Evolutionary conservation across 2,888 invertebrate genomes (phyloP).

Genomic region (Tanypteryx hageni): DNA sequence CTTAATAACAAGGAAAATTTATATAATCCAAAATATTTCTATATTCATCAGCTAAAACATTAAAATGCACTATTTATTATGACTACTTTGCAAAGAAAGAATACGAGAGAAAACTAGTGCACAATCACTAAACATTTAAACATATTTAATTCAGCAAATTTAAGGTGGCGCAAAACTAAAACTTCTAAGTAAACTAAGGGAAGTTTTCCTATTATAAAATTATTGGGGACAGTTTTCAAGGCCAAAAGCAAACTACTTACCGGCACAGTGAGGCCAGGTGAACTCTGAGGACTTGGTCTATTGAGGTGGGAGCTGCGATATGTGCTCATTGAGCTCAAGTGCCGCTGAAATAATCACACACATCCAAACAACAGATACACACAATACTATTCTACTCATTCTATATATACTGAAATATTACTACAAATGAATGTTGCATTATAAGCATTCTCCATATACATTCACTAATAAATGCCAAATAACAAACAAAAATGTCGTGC

Average conservation of each 20-base stretch:
- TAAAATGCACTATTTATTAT: too few relatives aligned
- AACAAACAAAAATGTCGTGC: constrained; percentile 39
- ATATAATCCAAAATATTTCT: too few relatives aligned
- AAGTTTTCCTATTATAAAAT: not conserved
- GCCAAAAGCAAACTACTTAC: constrained; percentile 70
- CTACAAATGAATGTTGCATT: not conserved
- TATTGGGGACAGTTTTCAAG: not conserved
- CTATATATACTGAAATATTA: not conserved
- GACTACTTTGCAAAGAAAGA: not conserved
- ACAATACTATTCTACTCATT: constrained; percentile 58
- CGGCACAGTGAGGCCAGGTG: constrained; percentile 76
- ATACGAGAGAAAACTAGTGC: not conserved
- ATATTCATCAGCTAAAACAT: too few relatives aligned
- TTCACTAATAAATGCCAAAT: not conserved
- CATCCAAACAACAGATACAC: constrained; percentile 62
- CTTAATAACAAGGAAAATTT: too few relatives aligned
- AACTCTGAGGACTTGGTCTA: constrained; percentile 77
- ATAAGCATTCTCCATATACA: constrained; percentile 12
- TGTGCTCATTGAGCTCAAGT: constrained; percentile 74
- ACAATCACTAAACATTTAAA: too few relatives aligned
- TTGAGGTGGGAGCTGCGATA: constrained; percentile 76
- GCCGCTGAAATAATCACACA: constrained; percentile 68
- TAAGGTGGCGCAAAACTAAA: too few relatives aligned
- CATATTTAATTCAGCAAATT: too few relatives aligned
- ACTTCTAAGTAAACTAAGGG: not conserved